Conservation (phyloP, 2,888 invertebrate genomes). For the Drosophila aldrichi region DNA sequence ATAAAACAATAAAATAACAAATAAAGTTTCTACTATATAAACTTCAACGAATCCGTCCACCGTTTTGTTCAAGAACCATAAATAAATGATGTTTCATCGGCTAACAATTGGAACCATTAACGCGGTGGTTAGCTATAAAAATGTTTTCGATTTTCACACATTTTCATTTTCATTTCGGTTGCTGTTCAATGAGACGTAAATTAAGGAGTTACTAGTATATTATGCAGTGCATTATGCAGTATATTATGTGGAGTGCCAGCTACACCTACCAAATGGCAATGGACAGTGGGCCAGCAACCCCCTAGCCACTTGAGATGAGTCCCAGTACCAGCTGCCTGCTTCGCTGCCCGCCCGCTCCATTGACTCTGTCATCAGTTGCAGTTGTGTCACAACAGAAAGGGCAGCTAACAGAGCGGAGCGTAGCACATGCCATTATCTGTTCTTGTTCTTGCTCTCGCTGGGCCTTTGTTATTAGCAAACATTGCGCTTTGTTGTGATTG, state of each 20-base stretch:
- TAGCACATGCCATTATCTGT: slow-evolving; percentile 59
- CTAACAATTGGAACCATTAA: slow-evolving; percentile 45
- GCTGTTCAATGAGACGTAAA: slow-evolving; percentile 65
- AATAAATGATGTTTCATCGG: slow-evolving; percentile 15
- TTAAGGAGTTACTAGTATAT: slow-evolving; percentile 55
- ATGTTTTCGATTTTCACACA: slow-evolving; percentile 36
- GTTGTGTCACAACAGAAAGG: slow-evolving; percentile 71
- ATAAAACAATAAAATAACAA: neutral
- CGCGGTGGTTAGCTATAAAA: slow-evolving; percentile 52
- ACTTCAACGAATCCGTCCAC: neutral
- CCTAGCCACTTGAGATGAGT: slow-evolving; percentile 47
- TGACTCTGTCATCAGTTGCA: slow-evolving; percentile 57
- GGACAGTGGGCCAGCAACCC: slow-evolving; percentile 21
- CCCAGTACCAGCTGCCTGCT: slow-evolving; percentile 45
- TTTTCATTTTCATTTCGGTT: slow-evolving; percentile 26
- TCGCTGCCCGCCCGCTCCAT: slow-evolving; percentile 57
- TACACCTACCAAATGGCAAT: slow-evolving; percentile 49
- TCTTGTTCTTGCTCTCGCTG: slow-evolving; percentile 19
- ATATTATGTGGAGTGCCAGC: slow-evolving; percentile 4
- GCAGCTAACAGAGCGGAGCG: slow-evolving; percentile 38
- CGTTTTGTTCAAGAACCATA: neutral
- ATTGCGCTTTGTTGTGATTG: slow-evolving; percentile 57
- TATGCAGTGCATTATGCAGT: neutral
- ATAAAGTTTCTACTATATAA: neutral
- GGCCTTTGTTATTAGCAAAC: slow-evolving; percentile 44